phyloP scores from a whole-genome alignment of 1,140 invertebrate species.

The Leptopilina clavipes region DNA sequence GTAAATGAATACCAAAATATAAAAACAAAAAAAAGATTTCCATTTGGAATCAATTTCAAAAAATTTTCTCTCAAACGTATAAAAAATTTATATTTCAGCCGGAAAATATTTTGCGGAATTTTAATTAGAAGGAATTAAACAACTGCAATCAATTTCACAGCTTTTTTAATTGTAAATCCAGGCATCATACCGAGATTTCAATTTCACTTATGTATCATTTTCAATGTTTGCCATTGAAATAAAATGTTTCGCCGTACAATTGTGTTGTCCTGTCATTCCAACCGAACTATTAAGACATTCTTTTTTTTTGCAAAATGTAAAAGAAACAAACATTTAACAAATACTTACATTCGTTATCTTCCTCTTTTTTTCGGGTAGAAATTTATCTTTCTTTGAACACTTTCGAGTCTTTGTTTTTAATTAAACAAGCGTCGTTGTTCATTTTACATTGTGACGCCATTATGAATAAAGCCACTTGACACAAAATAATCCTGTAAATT shows the following conservation, averaged over 20 bases:
- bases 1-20: constrained; percentile 12
- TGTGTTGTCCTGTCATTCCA: not conserved
- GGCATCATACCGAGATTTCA: not conserved
- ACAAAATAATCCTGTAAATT: constrained; percentile 65
- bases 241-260: not conserved
- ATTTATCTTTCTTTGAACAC: not conserved
- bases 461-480: constrained; percentile 57
- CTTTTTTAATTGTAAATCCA: not conserved
- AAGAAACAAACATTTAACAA: not conserved
- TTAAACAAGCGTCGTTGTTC: not conserved
- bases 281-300: too few species aligned
- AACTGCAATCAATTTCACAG: not conserved
- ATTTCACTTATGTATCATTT: not conserved
- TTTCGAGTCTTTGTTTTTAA: not conserved
- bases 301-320: constrained; percentile 22
- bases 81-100: constrained; percentile 42
- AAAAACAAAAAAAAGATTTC: not conserved
- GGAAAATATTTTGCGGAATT: not conserved
- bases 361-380: not conserved
- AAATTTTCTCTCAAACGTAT: not conserved
- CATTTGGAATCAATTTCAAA: too few species aligned
- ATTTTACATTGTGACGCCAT: not conserved
- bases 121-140: not conserved
- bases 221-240: not conserved
- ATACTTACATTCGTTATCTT: constrained; percentile 22